A percentile compares a stretch with the other conserved stretches of the same genome.
These are phyloP conservation scores for Drosophila meridionalis DNA, from an alignment of 2,888 invertebrate species.

Conservation along the genomic window DNA sequence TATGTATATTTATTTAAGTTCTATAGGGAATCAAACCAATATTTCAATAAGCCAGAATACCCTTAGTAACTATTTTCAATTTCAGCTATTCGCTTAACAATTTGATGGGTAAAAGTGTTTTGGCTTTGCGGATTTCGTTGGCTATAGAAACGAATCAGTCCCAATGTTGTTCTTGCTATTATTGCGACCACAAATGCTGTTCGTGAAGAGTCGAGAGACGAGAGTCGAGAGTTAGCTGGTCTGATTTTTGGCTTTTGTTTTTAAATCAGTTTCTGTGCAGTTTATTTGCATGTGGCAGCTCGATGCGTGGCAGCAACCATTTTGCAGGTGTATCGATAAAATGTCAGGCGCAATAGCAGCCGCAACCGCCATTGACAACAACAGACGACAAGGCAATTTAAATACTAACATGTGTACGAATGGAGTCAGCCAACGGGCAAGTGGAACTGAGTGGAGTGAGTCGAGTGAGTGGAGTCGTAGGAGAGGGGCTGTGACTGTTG, in stretches of 20 bases:
- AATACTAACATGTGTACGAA: conserved; percentile 72
- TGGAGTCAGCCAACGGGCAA: conserved; percentile 40
- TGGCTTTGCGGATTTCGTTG: conserved; percentile 13
- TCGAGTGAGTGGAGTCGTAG: background rate
- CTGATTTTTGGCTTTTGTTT: conserved; percentile 26
- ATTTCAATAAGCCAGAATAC: too few relatives aligned
- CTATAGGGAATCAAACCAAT: background rate
- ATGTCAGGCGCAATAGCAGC: conserved; percentile 67
- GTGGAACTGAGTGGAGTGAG: background rate
- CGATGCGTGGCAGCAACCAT: conserved; percentile 42
- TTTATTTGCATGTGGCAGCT: conserved; percentile 40
- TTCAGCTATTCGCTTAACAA: background rate
- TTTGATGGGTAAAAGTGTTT: conserved; percentile 8
- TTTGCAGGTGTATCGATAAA: conserved; percentile 73
- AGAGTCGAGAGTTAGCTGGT: conserved; percentile 28
- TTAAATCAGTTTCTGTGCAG: conserved; percentile 19
- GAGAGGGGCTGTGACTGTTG: conserved; percentile 25
- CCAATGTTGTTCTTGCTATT: conserved; percentile 7
- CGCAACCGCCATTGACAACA: conserved; percentile 46
- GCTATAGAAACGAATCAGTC: background rate
- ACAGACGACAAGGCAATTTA: conserved; percentile 77
- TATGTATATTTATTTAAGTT: background rate
- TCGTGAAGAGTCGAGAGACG: conserved; percentile 15
- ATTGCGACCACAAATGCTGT: conserved; percentile 17
- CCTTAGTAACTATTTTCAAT: background rate